Evolutionary conservation across 2,888 invertebrate species (phyloP).

Genomic region (Ophion costatus): DNA sequence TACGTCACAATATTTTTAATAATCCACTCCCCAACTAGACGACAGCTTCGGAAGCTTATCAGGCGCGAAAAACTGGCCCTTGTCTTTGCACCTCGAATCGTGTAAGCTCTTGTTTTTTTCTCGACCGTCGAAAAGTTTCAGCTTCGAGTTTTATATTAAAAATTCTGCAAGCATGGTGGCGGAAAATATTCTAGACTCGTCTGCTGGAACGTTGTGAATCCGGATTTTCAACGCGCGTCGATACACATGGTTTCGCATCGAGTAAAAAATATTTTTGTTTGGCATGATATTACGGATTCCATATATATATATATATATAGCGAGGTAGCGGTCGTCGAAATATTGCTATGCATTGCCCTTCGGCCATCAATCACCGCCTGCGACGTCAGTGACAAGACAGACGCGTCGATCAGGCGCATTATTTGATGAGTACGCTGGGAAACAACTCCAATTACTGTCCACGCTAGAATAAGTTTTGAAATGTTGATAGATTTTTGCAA

Average conservation of each 20-base stretch:
- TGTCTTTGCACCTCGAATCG: not conserved
- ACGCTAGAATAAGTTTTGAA: conserved; percentile 37
- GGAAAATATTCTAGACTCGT: conserved; percentile 24
- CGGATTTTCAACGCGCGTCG: not conserved
- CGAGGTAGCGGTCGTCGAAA: not conserved
- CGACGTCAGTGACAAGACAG: not conserved
- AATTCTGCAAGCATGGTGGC: conserved; percentile 24
- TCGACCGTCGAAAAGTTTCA: not conserved
- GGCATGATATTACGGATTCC: conserved; percentile 3
- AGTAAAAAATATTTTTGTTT: not conserved
- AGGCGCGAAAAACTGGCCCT: not conserved
- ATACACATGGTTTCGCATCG: not conserved
- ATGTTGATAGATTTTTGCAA: conserved; percentile 27
- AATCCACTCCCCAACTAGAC: not conserved
- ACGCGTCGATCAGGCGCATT: conserved; percentile 44
- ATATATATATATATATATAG: not conserved
- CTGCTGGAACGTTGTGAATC: not conserved
- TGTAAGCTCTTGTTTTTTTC: not conserved
- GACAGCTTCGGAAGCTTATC: not conserved
- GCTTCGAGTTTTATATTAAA: conserved; percentile 37
- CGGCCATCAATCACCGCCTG: conserved; percentile 17
- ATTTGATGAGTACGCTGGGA: conserved; percentile 58
- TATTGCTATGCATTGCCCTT: conserved; percentile 1
- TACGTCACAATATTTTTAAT: not conserved
- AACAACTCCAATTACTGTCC: conserved; percentile 55